Percentiles rank a stretch among this genome's conserved stretches.
These are phyloP conservation scores for Puntigrus tetrazona DNA, from an alignment of 2,113 vertebrate species.

Conservation along the genomic window DNA sequence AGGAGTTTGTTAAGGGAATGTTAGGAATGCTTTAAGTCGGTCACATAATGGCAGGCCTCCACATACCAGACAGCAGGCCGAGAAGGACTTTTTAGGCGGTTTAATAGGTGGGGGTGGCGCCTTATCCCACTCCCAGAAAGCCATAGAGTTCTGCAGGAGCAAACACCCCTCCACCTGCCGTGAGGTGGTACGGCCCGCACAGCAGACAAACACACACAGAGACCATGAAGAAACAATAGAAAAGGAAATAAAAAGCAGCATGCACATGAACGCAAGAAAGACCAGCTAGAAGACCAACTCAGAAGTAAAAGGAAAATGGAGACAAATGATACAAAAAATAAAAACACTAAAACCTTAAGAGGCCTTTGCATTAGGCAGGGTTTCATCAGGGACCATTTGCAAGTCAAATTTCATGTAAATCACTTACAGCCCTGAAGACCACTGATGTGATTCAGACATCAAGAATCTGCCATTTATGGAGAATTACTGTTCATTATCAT, in stretches of 20 bases:
- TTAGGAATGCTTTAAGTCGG: slow-evolving; percentile 26
- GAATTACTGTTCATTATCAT: not conserved
- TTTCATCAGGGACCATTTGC: slow-evolving; percentile 1
- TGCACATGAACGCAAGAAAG: slow-evolving; percentile 72
- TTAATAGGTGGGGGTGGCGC: slow-evolving; percentile 82
- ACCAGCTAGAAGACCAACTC: not conserved
- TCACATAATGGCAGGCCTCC: slow-evolving; percentile 65
- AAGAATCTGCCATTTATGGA: not conserved
- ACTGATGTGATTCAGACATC: not conserved
- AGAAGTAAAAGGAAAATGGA: not conserved
- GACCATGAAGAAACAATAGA: slow-evolving; percentile 53
- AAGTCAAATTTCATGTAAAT: slow-evolving; percentile 11
- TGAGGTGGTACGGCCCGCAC: slow-evolving; percentile 59
- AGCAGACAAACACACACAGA: slow-evolving; percentile 34
- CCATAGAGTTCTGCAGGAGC: slow-evolving; percentile 89
- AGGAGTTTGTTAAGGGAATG: slow-evolving; percentile 30
- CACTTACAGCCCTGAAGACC: not conserved
- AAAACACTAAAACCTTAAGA: not conserved
- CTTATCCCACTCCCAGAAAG: slow-evolving; percentile 94
- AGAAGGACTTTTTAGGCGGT: slow-evolving; percentile 94
- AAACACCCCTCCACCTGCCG: slow-evolving; percentile 83
- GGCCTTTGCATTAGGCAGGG: not conserved
- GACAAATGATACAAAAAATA: slow-evolving; percentile 25
- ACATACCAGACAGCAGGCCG: slow-evolving; percentile 94
- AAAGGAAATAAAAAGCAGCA: slow-evolving; percentile 72